These are phyloP conservation scores for Acanthopagrus latus DNA, from an alignment of 2,797 vertebrate genomes.

Conservation along the genomic window DNA sequence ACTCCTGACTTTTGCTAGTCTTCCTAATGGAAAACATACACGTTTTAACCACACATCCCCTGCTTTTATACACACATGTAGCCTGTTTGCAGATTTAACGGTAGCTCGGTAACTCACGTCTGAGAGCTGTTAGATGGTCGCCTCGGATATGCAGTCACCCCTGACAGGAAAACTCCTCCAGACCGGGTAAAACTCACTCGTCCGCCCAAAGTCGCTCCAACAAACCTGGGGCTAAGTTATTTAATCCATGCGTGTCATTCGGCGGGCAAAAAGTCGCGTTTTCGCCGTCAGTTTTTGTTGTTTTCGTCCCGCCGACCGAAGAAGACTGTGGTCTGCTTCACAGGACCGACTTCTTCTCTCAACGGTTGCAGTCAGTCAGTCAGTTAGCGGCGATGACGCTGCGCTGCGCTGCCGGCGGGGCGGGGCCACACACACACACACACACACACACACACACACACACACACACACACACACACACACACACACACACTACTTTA, in stretches of 20 bases:
- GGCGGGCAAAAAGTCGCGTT: not conserved
- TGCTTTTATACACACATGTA: too few relatives aligned
- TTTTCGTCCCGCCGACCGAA: not conserved
- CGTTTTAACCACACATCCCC: rapidly evolving
- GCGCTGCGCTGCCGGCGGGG: not conserved
- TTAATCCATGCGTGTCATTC: constrained; percentile 28
- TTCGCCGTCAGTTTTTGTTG: not conserved
- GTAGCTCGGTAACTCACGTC: not conserved
- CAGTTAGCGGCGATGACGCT: not conserved
- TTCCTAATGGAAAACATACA: too few relatives aligned
- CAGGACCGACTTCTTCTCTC: not conserved
- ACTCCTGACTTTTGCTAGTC: not conserved
- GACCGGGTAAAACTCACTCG: constrained; percentile 2
- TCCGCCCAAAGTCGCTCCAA: not conserved
- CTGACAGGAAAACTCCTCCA: not conserved
- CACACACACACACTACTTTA: too few relatives aligned
- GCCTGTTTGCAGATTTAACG: too few relatives aligned
- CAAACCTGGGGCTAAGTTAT: not conserved
- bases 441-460: not conserved
- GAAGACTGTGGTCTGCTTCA: not conserved
- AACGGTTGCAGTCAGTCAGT: not conserved
- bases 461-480: not conserved
- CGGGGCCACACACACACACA: constrained; percentile 11
- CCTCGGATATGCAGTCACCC: not conserved
- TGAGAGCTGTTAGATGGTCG: not conserved